Base-by-base conservation (phyloP, 2,888 invertebrate species). In the Camponotus fellah region DNA sequence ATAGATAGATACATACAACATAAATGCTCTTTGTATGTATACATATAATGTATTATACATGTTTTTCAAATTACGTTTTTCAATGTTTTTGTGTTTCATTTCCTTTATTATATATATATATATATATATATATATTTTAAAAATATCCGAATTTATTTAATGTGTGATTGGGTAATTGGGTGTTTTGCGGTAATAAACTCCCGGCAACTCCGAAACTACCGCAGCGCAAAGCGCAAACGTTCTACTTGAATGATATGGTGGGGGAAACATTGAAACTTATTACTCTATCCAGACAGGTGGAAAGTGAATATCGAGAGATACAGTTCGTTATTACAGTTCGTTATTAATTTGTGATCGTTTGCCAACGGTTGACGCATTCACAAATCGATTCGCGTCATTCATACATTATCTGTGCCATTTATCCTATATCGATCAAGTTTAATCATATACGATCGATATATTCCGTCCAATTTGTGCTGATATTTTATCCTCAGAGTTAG, bases 281-380 rank as follows among this genome's bases (percentile, higher is more conserved):
- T 90, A 88, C 84, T 81, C 43, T 46, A 46, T 12, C 80, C 83
- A 83, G 86, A 87, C 91, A 92, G 92, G 91, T 91, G 86, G 87
- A 87, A 79, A 89, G 88, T 81, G 74, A 87, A 66, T 85, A 83
- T 86, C 88, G 88, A 80, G 83, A 82, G 86, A 88, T n/a, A n/a
- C n/a, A n/a, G n/a, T n/a, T n/a, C n/a, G n/a, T n/a, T n/a, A n/a
- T 90, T 92, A 88, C 88, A 82, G 86, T 86, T 87, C 89, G 87
- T 87, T 91, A 91, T 91, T 92, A 92, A 93, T 93, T 88, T 85
- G 87, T 85, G 90, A 87, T 88, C 88, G 89, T 89, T 84, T 86
- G 89, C 83, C 84, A 65, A 53, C 3, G 12, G 43, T 80, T 88
- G 64, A 84, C 82, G 87, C 82, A 85, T 81, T 75, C 76, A 83